These are phyloP conservation scores for Cathartes aura DNA, from an alignment of 2,113 vertebrate species.

Conservation along the genomic window DNA sequence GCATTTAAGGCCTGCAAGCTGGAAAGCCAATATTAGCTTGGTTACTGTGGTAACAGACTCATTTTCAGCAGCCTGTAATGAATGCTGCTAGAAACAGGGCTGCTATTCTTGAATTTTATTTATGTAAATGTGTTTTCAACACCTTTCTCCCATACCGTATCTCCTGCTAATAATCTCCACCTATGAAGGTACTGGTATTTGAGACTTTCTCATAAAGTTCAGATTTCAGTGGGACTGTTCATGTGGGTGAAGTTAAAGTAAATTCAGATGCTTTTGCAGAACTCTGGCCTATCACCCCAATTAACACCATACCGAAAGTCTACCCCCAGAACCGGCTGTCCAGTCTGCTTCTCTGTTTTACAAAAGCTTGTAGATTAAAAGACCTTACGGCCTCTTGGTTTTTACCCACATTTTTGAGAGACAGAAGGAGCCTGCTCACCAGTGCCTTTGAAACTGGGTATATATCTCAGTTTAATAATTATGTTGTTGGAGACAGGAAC, in stretches of 20 bases:
- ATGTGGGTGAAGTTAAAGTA: not conserved
- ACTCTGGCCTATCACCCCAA: not conserved
- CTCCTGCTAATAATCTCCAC: not conserved
- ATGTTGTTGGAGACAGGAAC: not conserved
- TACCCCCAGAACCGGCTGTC: not conserved
- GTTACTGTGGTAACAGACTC: conserved; percentile 69
- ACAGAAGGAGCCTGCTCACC: not conserved
- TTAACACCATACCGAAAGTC: not conserved
- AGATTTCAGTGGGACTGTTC: not conserved
- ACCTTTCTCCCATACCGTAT: not conserved
- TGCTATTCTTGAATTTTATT: conserved; percentile 64
- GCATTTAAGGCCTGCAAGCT: conserved; percentile 35
- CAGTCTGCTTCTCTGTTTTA: not conserved
- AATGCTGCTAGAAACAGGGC: conserved; percentile 12
- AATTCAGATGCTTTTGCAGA: not conserved
- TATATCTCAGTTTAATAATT: not conserved
- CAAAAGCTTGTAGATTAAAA: not conserved
- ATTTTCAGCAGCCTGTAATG: conserved; percentile 56
- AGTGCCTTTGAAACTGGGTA: not conserved
- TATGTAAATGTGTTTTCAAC: conserved; percentile 48
- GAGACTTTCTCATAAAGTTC: not conserved
- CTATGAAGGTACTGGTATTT: not conserved
- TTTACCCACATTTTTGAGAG: not conserved
- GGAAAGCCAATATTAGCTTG: conserved; percentile 56
- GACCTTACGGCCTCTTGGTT: not conserved